These are phyloP conservation scores for Stenodema calcarata DNA, from an alignment of 2,888 invertebrate genomes.

Conservation along the genomic window DNA sequence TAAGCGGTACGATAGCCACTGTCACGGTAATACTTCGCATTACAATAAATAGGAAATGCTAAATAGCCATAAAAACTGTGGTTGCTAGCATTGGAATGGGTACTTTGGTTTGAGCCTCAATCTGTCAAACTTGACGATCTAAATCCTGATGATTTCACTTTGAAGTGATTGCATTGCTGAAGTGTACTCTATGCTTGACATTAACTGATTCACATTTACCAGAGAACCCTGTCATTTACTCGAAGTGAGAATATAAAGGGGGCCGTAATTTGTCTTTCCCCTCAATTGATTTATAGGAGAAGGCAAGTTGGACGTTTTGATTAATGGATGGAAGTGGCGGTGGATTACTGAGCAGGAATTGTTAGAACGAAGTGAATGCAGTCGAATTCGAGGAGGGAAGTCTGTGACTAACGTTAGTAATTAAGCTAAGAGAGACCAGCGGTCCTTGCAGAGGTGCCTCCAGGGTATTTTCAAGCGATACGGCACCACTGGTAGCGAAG, in stretches of 20 bases:
- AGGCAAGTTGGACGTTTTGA: conserved; percentile 41
- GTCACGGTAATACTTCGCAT: no score
- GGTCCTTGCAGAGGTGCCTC: neutral
- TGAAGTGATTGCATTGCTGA: neutral
- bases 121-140: no score
- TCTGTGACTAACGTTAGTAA: conserved; percentile 12
- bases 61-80: no score
- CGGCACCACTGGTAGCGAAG: neutral
- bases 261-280: conserved; percentile 33
- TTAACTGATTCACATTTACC: conserved; percentile 18
- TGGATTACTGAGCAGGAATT: conserved; percentile 35
- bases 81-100: no score
- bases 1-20: no score
- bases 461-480: neutral
- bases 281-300: conserved; percentile 41
- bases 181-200: neutral
- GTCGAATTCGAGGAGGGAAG: neutral
- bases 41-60: no score
- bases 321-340: conserved; percentile 35
- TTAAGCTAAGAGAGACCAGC: conserved; percentile 11
- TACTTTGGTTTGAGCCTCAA: no score
- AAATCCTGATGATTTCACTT: neutral
- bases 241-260: conserved; percentile 41
- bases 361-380: conserved; percentile 6
- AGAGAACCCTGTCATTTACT: conserved; percentile 31